Percentiles rank a stretch among this genome's conserved stretches.
These are phyloP conservation scores for Rana temporaria DNA, from an alignment of 2,113 vertebrate genomes.

Conservation along the genomic window DNA sequence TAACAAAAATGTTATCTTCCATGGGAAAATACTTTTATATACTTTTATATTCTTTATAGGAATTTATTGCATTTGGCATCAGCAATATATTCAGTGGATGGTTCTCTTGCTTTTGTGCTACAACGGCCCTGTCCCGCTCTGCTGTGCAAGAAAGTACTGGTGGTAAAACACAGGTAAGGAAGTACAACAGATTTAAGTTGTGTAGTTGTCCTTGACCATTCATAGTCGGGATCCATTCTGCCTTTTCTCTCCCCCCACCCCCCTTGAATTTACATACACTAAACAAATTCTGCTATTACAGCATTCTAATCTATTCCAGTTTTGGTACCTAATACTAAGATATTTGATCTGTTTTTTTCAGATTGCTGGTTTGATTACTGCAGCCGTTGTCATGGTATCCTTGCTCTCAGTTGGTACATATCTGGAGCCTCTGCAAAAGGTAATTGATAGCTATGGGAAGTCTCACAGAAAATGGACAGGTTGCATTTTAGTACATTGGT, in stretches of 20 bases:
- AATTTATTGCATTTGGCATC: constrained; percentile 86
- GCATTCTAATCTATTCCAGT: not conserved
- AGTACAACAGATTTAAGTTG: not conserved
- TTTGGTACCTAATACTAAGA: not conserved
- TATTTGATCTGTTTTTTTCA: constrained; percentile 61
- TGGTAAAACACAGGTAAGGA: constrained; percentile 84
- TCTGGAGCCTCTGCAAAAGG: constrained; percentile 88
- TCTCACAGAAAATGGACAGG: not conserved
- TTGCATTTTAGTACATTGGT: not conserved
- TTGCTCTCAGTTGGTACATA: constrained; percentile 82
- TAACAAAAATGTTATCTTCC: too few relatives aligned
- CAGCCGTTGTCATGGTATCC: constrained; percentile 80
- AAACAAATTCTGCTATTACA: not conserved
- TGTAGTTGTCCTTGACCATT: not conserved
- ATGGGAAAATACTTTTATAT: too few relatives aligned
- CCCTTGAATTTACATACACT: not conserved
- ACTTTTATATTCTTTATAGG: constrained; percentile 68
- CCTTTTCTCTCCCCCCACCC: not conserved
- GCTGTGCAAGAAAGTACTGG: constrained; percentile 89
- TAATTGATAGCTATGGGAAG: constrained; percentile 55
- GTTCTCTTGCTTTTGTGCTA: constrained; percentile 86
- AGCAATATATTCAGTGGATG: constrained; percentile 85
- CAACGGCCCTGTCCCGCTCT: constrained; percentile 84
- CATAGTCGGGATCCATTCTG: not conserved
- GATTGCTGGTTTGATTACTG: constrained; percentile 82